Evolutionary conservation across 23 tunicate genomes (phyloP).

Genomic region (Ascidia mentula): DNA sequence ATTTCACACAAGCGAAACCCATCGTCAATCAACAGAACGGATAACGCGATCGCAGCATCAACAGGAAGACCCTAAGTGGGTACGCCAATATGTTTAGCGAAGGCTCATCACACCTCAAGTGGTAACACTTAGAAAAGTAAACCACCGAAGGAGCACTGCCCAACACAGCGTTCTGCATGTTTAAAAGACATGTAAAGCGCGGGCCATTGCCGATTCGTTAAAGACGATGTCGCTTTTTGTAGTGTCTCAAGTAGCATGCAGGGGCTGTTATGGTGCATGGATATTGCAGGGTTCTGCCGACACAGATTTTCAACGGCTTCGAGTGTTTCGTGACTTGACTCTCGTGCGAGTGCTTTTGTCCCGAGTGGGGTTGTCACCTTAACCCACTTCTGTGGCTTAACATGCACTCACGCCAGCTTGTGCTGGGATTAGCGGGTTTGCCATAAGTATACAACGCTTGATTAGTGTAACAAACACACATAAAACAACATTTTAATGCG

Average conservation of each 20-base stretch:
- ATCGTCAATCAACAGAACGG: neutral
- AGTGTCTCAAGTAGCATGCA: constrained; percentile 8
- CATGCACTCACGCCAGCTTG: neutral
- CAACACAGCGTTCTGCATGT: too few species aligned
- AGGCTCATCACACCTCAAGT: constrained; percentile 28
- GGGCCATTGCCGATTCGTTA: too few species aligned
- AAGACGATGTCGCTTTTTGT: neutral
- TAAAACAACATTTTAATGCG: too few species aligned
- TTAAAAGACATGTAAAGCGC: too few species aligned
- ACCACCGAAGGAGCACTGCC: constrained; percentile 10
- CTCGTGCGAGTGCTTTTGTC: neutral
- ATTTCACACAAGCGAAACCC: too few species aligned
- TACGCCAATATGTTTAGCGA: neutral
- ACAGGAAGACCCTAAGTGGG: neutral
- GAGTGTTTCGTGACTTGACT: neutral
- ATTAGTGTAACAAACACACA: too few species aligned
- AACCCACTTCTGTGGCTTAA: constrained; percentile 8
- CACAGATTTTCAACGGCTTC: too few species aligned
- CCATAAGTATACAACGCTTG: too few species aligned
- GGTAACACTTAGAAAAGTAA: constrained; percentile 26
- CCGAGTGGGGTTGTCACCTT: neutral
- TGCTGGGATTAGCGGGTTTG: too few species aligned
- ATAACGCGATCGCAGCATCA: neutral
- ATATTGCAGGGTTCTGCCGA: neutral
- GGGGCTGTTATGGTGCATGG: neutral